Conservation (phyloP, 1,140 invertebrate genomes). For the Ruditapes philippinarum region DNA sequence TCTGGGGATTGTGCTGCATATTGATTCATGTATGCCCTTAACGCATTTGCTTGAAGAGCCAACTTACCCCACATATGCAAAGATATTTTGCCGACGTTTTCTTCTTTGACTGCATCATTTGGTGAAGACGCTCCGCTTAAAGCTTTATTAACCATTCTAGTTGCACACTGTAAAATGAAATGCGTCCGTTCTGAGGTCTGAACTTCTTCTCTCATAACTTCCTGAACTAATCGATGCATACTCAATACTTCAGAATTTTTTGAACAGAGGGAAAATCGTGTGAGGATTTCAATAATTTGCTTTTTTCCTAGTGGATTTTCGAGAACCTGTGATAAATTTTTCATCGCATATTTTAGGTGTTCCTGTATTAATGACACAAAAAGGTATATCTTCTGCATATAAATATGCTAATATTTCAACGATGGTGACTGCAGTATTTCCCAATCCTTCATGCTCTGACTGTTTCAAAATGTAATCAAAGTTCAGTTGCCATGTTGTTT, state of each 20-base stretch:
- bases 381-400: constrained; percentile 45
- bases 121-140: background rate
- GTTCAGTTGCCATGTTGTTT: constrained; percentile 61
- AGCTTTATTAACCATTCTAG: constrained; percentile 56
- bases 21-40: background rate
- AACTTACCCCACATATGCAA: constrained; percentile 50
- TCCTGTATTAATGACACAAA: constrained; percentile 8
- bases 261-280: constrained; percentile 58
- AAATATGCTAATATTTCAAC: constrained; percentile 48
- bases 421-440: background rate
- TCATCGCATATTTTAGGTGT: constrained; percentile 9
- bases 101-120: constrained; percentile 29
- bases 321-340: background rate
- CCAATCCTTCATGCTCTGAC: constrained; percentile 41
- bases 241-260: background rate
- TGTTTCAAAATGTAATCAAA: constrained; percentile 52
- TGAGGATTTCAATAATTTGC: constrained; percentile 46
- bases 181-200: background rate
- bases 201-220: constrained; percentile 45
- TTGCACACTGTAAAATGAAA: constrained; percentile 8
- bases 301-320: background rate
- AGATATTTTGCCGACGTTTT: background rate
- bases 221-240: constrained; percentile 59
- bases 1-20: background rate
- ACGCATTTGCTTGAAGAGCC: constrained; percentile 34